A percentile compares a stretch with the other conserved stretches of the same genome.
phyloP scores from a whole-genome alignment of 2,888 invertebrate genomes.

The Lapara coniferarum region DNA sequence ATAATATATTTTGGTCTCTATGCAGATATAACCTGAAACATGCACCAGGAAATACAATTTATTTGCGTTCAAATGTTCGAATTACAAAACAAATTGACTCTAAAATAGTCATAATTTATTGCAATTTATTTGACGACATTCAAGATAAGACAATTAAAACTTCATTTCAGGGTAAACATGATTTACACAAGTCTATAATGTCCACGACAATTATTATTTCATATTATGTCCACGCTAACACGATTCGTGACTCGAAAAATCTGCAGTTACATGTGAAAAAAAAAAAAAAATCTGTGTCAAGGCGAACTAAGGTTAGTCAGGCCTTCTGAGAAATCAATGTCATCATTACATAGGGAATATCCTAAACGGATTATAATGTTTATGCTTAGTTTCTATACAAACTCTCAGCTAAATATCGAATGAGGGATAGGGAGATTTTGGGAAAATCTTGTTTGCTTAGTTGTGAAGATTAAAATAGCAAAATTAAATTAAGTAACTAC shows the following conservation, averaged over 20 bases:
- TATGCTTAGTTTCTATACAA: neutral
- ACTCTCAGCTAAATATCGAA: neutral
- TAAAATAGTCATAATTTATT: no score
- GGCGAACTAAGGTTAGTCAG: slow-evolving; percentile 6
- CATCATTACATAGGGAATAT: neutral
- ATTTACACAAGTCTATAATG: neutral
- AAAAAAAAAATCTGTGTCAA: no score
- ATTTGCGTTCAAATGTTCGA: neutral
- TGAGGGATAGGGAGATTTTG: no score
- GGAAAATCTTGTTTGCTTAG: no score
- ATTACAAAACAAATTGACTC: no score
- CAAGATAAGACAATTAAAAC: neutral
- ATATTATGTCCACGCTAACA: neutral
- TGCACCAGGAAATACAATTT: neutral
- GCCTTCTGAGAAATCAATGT: slow-evolving; percentile 23
- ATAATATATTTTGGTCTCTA: neutral
- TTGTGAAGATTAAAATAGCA: no score
- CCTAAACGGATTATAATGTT: neutral
- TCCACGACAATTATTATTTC: neutral
- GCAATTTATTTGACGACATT: no score
- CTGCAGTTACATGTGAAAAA: slow-evolving; percentile 23
- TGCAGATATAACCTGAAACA: neutral
- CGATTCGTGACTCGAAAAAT: neutral
- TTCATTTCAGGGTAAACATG: neutral
- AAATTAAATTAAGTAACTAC: neutral